Evolutionary conservation across 2,888 invertebrate genomes (phyloP).

Genomic region (Agonopterix arenella): DNA sequence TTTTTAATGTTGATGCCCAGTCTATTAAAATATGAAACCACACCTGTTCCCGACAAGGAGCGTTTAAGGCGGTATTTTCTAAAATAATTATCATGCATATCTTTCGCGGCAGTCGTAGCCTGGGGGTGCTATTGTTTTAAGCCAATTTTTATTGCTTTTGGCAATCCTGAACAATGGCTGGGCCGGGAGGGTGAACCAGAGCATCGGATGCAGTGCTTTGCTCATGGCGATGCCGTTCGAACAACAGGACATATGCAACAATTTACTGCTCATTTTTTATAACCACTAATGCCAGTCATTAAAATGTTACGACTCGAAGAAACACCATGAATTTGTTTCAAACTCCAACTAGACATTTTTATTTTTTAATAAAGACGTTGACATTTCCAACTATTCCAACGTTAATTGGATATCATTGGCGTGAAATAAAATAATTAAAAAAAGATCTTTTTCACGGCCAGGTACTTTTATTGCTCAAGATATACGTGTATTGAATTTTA

Average conservation of each 20-base stretch:
- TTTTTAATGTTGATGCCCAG: constrained; percentile 6
- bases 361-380: constrained; percentile 3
- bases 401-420: constrained; percentile 10
- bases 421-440: constrained; percentile 10
- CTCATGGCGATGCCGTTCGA: constrained; percentile 40
- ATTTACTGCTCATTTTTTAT: too few species aligned
- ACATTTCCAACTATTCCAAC: constrained; percentile 6
- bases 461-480: constrained; percentile 39
- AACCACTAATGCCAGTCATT: too few species aligned
- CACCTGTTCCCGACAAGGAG: constrained; percentile 63
- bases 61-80: constrained; percentile 64
- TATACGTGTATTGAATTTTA: constrained; percentile 45
- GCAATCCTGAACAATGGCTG: constrained; percentile 70
- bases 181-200: constrained; percentile 54
- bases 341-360: not conserved
- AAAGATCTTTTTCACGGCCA: constrained; percentile 15
- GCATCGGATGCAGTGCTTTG: constrained; percentile 41
- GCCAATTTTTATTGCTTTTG: constrained; percentile 68
- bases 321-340: not conserved
- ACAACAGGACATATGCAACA: constrained; percentile 27
- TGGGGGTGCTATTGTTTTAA: constrained; percentile 73
- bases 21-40: constrained; percentile 36
- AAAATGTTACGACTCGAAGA: too few species aligned
- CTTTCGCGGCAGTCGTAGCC: constrained; percentile 62
- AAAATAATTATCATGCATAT: constrained; percentile 71